phyloP scores from a whole-genome alignment of 2,113 vertebrate species.

The Haliaeetus leucogaster region DNA sequence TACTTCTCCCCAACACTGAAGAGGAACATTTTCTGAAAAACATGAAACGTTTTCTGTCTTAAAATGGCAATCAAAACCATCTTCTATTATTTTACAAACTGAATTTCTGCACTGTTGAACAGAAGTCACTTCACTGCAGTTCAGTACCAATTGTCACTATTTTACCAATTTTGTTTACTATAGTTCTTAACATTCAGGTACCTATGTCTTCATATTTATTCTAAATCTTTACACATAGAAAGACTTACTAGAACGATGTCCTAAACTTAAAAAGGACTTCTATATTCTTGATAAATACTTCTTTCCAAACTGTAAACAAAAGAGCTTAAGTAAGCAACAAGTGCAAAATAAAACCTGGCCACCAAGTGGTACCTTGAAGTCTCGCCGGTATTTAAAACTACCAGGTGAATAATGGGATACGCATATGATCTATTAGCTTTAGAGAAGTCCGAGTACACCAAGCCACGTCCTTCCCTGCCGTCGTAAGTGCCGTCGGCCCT shows the following conservation, averaged over 20 bases:
- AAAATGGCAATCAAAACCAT: neutral
- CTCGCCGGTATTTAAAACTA: neutral
- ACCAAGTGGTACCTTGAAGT: neutral
- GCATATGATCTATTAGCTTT: neutral
- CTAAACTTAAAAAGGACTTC: neutral
- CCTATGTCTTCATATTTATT: neutral
- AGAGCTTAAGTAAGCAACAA: neutral
- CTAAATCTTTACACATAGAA: neutral
- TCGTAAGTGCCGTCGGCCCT: too few species aligned
- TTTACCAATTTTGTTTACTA: neutral
- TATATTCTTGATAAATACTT: neutral
- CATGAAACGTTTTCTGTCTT: neutral
- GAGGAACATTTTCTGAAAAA: neutral
- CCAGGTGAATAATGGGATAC: neutral
- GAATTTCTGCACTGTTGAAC: neutral
- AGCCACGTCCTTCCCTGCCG: rapidly evolving
- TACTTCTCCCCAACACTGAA: neutral
- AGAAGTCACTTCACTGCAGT: neutral
- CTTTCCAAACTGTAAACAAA: neutral
- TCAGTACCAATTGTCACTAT: neutral
- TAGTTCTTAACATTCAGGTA: neutral
- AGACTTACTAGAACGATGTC: neutral
- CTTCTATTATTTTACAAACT: neutral
- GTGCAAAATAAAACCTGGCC: neutral
- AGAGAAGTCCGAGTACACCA: neutral